These are phyloP conservation scores for Psittacula cyanocephala DNA, from an alignment of 2,113 vertebrate genomes.

Conservation along the genomic window DNA sequence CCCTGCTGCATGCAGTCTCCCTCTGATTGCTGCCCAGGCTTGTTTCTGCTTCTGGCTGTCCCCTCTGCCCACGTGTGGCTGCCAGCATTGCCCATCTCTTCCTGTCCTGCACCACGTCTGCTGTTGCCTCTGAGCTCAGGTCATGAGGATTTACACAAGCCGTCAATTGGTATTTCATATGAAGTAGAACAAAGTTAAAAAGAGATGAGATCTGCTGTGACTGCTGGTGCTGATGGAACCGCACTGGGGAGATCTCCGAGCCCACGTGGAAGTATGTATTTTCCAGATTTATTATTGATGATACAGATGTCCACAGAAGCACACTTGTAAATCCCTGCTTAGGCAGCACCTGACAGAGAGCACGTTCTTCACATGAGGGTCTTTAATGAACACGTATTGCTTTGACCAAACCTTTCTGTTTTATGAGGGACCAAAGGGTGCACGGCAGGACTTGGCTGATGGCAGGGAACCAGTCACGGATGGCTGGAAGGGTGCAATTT, in stretches of 20 bases:
- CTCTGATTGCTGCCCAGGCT: background rate
- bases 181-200: background rate
- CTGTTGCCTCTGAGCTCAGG: background rate
- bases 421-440: background rate
- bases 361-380: background rate
- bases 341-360: background rate
- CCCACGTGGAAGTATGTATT: background rate
- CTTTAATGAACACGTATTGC: background rate
- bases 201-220: background rate
- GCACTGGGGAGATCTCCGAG: background rate
- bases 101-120: background rate
- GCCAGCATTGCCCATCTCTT: background rate
- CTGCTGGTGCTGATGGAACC: background rate
- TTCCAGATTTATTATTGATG: background rate
- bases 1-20: background rate
- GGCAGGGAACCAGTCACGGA: accelerated
- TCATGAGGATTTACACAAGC: background rate
- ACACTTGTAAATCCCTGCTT: background rate
- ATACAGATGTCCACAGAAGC: background rate
- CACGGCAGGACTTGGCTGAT: background rate
- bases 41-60: background rate
- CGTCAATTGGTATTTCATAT: background rate
- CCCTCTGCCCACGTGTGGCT: background rate
- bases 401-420: background rate
- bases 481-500: background rate